phyloP scores from a whole-genome alignment of 2,888 invertebrate species.

The Piscicola geometra region DNA sequence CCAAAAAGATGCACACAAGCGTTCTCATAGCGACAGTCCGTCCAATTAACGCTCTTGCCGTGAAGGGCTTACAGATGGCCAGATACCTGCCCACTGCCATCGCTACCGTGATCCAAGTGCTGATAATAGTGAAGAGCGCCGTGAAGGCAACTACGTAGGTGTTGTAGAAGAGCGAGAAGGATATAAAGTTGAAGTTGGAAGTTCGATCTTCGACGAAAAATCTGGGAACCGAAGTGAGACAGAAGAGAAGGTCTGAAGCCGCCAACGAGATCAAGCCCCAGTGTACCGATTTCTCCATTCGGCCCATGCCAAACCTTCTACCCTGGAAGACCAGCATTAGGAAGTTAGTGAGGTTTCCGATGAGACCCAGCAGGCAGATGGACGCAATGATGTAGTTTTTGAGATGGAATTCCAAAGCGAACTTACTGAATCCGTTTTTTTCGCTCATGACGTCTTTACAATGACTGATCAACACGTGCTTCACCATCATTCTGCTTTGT shows the following conservation, averaged over 20 bases:
- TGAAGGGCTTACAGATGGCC: constrained; percentile 53
- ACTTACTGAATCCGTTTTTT: background rate
- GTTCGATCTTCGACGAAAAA: constrained; percentile 43
- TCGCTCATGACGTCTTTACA: background rate
- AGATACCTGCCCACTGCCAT: constrained; percentile 54
- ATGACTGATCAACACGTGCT: background rate
- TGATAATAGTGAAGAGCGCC: constrained; percentile 52
- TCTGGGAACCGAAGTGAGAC: constrained; percentile 50
- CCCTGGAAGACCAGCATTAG: constrained; percentile 51
- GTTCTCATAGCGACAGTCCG: constrained; percentile 49
- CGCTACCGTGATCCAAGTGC: constrained; percentile 53
- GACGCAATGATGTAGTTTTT: constrained; percentile 59
- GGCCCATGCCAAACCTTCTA: constrained; percentile 48
- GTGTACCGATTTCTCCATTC: constrained; percentile 53
- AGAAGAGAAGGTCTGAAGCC: constrained; percentile 52
- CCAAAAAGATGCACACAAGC: constrained; percentile 43
- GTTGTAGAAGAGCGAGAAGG: constrained; percentile 45
- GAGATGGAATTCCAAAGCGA: background rate
- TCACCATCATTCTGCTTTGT: background rate
- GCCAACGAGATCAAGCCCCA: constrained; percentile 52
- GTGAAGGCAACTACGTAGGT: constrained; percentile 49
- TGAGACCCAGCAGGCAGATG: constrained; percentile 55
- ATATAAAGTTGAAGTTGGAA: background rate
- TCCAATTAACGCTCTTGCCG: constrained; percentile 51
- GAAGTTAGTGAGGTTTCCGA: constrained; percentile 51